Conservation (phyloP, 1,140 invertebrate species). For the Drosophila equinoxialis region DNA sequence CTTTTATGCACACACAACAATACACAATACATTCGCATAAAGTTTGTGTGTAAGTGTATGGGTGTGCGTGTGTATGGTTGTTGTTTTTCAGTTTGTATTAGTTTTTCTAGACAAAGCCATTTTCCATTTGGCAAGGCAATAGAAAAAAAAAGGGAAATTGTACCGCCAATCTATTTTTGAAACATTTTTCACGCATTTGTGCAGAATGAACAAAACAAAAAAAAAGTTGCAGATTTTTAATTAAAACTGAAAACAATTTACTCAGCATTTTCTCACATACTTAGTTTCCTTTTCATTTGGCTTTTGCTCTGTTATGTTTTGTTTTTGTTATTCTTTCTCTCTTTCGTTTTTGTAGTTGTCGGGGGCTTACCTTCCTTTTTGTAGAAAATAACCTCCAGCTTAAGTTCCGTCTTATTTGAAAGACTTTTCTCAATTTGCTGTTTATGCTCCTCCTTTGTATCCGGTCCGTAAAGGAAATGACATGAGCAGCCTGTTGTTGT, state of each 20-base stretch:
- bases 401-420: constrained; percentile 94
- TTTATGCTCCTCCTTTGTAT: constrained; percentile 95
- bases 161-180: constrained; percentile 40
- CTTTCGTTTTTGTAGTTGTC: background rate
- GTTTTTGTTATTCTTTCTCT: constrained; percentile 57
- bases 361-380: constrained; percentile 93
- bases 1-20: constrained; percentile 7
- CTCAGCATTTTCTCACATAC: constrained; percentile 27
- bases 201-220: constrained; percentile 11
- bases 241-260: constrained; percentile 44
- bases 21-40: background rate
- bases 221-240: constrained; percentile 36
- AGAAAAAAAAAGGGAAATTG: background rate
- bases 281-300: constrained; percentile 26
- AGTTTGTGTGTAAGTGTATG: background rate
- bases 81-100: constrained; percentile 18
- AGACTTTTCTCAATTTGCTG: constrained; percentile 94
- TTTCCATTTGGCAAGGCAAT: background rate
- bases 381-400: constrained; percentile 96
- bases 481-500: constrained; percentile 90
- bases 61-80: background rate
- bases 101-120: background rate
- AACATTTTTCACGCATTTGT: constrained; percentile 25
- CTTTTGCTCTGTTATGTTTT: constrained; percentile 14
- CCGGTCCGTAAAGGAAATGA: constrained; percentile 96